Evolutionary conservation across 2,888 invertebrate genomes (phyloP).

Genomic region (Pterostichus niger): DNA sequence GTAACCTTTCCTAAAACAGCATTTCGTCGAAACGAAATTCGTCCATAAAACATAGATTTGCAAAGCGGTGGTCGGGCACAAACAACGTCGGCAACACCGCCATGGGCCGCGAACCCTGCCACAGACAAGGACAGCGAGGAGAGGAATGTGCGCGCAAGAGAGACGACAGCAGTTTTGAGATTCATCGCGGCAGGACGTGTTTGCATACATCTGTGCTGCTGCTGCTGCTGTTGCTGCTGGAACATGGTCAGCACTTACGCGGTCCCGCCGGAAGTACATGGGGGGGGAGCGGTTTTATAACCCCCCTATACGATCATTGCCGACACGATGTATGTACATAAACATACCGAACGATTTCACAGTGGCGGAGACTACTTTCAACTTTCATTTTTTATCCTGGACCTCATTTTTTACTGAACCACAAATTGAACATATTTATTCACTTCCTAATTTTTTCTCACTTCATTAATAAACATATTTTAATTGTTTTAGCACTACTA

Average conservation of each 20-base stretch:
- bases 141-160: neutral
- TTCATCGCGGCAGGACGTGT: conserved; percentile 38
- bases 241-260: conserved; percentile 52
- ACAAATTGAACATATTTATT: no score
- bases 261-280: conserved; percentile 12
- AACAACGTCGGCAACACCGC: conserved; percentile 28
- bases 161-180: conserved; percentile 32
- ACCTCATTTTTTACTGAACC: neutral
- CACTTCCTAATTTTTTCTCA: no score
- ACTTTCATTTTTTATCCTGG: neutral
- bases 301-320: conserved; percentile 36
- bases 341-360: conserved; percentile 33
- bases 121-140: neutral
- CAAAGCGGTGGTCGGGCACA: conserved; percentile 16
- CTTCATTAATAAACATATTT: no score
- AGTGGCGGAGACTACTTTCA: conserved; percentile 18
- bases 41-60: conserved; percentile 53
- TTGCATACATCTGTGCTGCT: conserved; percentile 49
- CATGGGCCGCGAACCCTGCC: neutral
- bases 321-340: conserved; percentile 48
- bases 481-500: no score
- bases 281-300: conserved; percentile 18
- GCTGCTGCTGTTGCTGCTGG: neutral
- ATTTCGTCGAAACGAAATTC: conserved; percentile 50
- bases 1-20: conserved; percentile 50